These are phyloP conservation scores for Tachysurus vachellii DNA, from an alignment of 2,113 vertebrate species.

Conservation along the genomic window DNA sequence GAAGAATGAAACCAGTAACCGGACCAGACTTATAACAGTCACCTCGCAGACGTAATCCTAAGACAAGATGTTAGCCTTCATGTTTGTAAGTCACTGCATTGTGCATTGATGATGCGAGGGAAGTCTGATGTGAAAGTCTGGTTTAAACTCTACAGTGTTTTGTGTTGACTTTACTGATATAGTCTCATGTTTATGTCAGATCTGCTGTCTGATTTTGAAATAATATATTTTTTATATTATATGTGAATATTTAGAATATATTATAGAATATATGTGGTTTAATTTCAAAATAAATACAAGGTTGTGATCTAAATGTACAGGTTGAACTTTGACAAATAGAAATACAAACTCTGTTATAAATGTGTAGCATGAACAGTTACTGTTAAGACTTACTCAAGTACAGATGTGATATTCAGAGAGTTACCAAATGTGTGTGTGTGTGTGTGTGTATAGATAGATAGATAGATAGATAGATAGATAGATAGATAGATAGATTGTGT, in stretches of 20 bases:
- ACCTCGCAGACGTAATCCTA: neutral
- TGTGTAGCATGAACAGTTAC: neutral
- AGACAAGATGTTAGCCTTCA: neutral
- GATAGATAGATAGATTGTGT: too few relatives aligned
- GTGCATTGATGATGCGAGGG: constrained; percentile 17
- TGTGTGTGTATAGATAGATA: too few relatives aligned
- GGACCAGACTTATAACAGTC: constrained; percentile 4
- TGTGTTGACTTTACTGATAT: neutral
- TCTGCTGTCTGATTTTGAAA: constrained; percentile 54
- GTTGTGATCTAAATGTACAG: constrained; percentile 52
- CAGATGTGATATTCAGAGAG: neutral
- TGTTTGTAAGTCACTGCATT: constrained; percentile 2
- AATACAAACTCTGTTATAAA: neutral
- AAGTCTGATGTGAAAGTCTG: neutral
- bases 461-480: too few relatives aligned
- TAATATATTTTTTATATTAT: constrained; percentile 39
- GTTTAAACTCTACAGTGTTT: neutral
- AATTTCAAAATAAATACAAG: constrained; percentile 61
- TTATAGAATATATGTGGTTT: constrained; percentile 49
- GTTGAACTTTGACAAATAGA: neutral
- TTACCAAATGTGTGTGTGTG: too few relatives aligned
- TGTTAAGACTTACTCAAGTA: neutral
- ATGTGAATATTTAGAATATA: constrained; percentile 38
- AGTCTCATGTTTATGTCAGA: constrained; percentile 57
- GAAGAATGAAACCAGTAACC: neutral